A percentile compares a stretch with the other conserved stretches of the same genome.
phyloP scores from a whole-genome alignment of 2,888 invertebrate species.

The Meliscaeva auricollis region DNA sequence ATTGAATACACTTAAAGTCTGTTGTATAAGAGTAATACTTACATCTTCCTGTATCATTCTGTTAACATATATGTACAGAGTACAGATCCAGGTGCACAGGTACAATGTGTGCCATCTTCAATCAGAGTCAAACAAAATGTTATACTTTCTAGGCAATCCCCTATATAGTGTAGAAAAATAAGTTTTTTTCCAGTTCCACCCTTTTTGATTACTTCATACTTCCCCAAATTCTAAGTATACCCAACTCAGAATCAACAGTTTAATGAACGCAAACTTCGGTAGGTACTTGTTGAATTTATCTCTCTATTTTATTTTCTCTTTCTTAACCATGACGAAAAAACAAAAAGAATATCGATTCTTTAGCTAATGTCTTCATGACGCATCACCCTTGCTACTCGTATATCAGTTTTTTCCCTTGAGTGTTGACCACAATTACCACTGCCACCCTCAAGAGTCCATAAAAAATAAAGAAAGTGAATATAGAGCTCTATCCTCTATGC shows the following conservation, averaged over 20 bases:
- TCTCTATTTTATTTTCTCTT: neutral
- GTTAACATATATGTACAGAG: no score
- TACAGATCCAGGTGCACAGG: no score
- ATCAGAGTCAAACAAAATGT: no score
- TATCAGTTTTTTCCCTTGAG: neutral
- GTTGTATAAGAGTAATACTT: no score
- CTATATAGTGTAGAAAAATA: no score
- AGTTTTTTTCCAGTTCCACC: neutral
- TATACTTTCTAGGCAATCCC: no score
- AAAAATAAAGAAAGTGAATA: neutral
- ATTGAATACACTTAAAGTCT: no score
- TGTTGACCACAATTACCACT: neutral
- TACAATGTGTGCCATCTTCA: no score
- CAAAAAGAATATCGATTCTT: constrained; percentile 1
- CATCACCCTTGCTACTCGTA: constrained; percentile 4
- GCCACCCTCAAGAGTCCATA: neutral
- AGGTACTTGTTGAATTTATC: neutral
- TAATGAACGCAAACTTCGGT: neutral
- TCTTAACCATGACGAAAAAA: neutral
- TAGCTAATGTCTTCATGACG: constrained; percentile 3
- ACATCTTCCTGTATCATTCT: no score
- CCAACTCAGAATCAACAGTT: neutral
- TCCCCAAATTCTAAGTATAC: neutral
- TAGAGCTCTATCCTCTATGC: neutral
- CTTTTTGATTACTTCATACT: neutral